Conservation (phyloP, 2,113 vertebrate species). For the Oncorhynchus kisutch region DNA sequence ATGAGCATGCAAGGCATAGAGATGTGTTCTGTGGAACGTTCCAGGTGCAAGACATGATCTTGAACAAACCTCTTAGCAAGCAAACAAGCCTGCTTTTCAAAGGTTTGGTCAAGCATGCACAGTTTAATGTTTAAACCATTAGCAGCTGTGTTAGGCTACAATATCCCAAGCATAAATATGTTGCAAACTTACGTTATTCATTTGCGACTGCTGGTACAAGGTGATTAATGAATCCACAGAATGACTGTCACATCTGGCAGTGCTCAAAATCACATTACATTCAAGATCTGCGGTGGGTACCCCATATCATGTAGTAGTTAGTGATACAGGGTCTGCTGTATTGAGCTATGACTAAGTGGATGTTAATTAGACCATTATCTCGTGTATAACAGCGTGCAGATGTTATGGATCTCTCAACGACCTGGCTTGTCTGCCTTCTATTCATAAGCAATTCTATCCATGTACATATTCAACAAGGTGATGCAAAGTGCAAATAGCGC, state of each 20-base stretch:
- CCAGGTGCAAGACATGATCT: not conserved
- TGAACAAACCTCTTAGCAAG: not conserved
- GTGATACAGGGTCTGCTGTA: slow-evolving; percentile 10
- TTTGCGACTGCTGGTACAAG: not conserved
- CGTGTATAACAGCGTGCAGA: not conserved
- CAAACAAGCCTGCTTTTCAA: not conserved
- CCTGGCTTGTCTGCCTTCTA: not conserved
- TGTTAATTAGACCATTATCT: not conserved
- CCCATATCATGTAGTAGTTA: slow-evolving; percentile 10
- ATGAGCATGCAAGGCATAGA: not conserved
- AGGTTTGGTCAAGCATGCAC: not conserved
- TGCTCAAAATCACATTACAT: slow-evolving; percentile 38
- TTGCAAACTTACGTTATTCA: too few relatives aligned
- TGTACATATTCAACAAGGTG: slow-evolving; percentile 16
- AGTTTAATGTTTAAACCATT: not conserved
- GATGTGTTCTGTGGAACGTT: not conserved
- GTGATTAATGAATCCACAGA: not conserved
- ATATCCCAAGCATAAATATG: not conserved
- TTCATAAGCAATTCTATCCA: not conserved
- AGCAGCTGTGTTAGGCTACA: not conserved
- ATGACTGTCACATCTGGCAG: slow-evolving; percentile 16
- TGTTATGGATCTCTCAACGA: not conserved
- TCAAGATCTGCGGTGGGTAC: slow-evolving; percentile 52
- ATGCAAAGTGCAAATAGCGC: slow-evolving; percentile 41
- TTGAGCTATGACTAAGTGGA: slow-evolving; percentile 31